Evolutionary conservation across 2,797 vertebrate species (phyloP), one percentile per base, ranked within the genome.

Genomic region (Notolabrus celidotus): DNA sequence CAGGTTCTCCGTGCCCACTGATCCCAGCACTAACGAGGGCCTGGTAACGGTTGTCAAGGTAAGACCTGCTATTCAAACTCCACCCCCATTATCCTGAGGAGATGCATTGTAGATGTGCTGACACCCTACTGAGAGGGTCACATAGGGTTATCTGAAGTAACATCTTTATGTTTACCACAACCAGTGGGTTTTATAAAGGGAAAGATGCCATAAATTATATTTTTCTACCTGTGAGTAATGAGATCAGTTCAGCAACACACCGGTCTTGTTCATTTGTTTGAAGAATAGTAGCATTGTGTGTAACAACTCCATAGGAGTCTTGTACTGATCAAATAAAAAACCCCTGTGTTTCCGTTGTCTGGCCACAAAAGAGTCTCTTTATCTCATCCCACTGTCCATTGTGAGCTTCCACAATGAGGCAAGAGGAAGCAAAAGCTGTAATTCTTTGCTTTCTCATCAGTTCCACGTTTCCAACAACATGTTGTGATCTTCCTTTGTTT

Each of bases 31-130:
- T 89, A 99, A 99, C 0, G 97, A 97, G 27, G 98, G 98, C 63
- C 87, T 99, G 80, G 96, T 99, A 38, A 99, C 97, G 0, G 97
- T 98, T n/a, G 92, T 97, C 42, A 99, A 99, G 95, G 98, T 99
- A 71, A 92, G 89, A 53, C 5, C 36, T 34, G 25, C 53, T 74
- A 47, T 62, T 58, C 69, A 62, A 51, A 67, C 65, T 61, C 56
- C 57, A 14, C 33, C 54, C 33, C 10, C 51, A 31, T 57, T 52
- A 67, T 54, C 57, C 62, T 46, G 8, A 19, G 1, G 65, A 62
- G 60, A 67, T 49, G n/a, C 34, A 66, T 38, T 42, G 47, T 45
- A 17, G 33, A 49, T 36, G 17, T 14, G 29, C 47, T 33, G 45
- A 25, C 68, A 58, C 29, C 31, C 8, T n/a, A 50, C 6, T 51